Base-by-base conservation (phyloP, 2,888 invertebrate genomes). In the Rhorus exstirpatorius region DNA sequence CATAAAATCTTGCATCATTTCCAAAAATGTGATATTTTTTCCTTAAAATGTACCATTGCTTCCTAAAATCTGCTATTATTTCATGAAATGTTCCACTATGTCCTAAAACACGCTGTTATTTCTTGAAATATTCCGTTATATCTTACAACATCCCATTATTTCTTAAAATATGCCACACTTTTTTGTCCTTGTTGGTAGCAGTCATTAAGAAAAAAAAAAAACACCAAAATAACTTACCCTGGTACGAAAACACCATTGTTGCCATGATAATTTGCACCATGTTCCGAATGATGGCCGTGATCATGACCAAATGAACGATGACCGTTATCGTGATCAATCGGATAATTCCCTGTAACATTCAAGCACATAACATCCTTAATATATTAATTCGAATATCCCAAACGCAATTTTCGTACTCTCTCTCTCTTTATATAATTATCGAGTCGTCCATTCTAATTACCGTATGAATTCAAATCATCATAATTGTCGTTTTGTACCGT, bases 391-490 rank as follows among this genome's bases (percentile, higher is more conserved):
- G 12, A 38, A 2, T 10, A 21, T n/a, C 7, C 19, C n/a, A 67
- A 55, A 10, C 7, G 55, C 60, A 35, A 31, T 67, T 38, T 4
- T 38, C 31, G 6, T 31, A 31, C 3, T 38, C 3, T 38, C 10
- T 38, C 8, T 38, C 10, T 38, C 38, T 4, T 8, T 8, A 38
- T 31, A 3, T 31, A 31, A 31, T 7, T 3, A 1, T 38, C 1
- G 8, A 38, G 8, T 38, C 3, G 8, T 4, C 38, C 6, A 8
- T 8, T 38, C 1, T 38, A 60, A 21, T 77, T 61, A 63, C 70
- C 68, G 8, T 71, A 41, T 10, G 51, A 60, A 67, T 44, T 55
- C 31, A 55, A 75, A 58, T 71, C 49, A 24, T 58, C 71, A 10
- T 63, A 44, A 35, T 67, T 55, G 12, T 49, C 75, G 0, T 60